These are phyloP conservation scores for Onychorhynchus coronatus DNA, from an alignment of 2,113 vertebrate genomes.

Conservation along the genomic window DNA sequence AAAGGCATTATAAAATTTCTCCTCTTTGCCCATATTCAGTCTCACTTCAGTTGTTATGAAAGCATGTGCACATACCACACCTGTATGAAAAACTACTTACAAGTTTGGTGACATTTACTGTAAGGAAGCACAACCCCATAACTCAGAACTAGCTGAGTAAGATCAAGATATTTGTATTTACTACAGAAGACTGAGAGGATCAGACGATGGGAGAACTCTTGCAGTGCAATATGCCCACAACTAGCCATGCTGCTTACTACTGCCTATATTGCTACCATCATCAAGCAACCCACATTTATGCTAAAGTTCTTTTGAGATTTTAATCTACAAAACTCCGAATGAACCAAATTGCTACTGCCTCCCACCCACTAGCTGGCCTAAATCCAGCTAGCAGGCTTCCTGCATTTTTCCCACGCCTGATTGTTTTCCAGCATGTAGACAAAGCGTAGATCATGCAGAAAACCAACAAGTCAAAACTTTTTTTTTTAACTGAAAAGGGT, in stretches of 20 bases:
- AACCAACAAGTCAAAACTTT: background rate
- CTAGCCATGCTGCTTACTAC: background rate
- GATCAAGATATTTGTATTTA: background rate
- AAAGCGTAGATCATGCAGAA: background rate
- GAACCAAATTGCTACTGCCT: conserved; percentile 16
- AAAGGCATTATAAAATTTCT: background rate
- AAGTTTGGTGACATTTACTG: background rate
- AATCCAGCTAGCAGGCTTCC: conserved; percentile 27
- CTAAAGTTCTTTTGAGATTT: conserved; percentile 1
- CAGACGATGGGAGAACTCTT: background rate
- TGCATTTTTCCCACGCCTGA: conserved; percentile 34
- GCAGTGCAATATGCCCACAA: background rate
- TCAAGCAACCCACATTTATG: background rate
- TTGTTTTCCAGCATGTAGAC: background rate
- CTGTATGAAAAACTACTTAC: background rate
- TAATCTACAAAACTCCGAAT: background rate
- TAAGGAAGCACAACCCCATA: background rate
- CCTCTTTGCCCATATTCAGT: background rate
- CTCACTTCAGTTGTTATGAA: background rate
- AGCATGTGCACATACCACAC: background rate
- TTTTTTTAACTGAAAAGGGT: background rate
- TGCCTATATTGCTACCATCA: background rate
- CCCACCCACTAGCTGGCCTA: conserved; percentile 26
- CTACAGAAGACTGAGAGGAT: background rate
- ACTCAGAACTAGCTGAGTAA: background rate